A percentile compares a stretch with the other conserved stretches of the same genome.
These are phyloP conservation scores for Cuculus canorus DNA, from an alignment of 2,797 vertebrate species.

Conservation along the genomic window DNA sequence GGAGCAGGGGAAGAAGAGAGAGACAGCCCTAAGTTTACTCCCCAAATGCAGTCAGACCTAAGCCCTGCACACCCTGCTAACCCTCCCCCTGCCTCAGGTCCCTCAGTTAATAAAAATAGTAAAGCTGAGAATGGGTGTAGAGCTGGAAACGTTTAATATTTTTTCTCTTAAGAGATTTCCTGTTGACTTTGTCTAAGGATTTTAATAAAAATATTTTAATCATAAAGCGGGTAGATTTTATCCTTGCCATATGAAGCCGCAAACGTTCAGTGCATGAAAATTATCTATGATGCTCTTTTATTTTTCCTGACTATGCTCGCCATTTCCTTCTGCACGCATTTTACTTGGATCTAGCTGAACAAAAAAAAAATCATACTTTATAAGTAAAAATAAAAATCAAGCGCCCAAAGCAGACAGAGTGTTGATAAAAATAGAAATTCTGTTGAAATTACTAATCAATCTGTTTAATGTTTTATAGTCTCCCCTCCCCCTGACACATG, in stretches of 20 bases:
- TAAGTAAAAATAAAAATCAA: background rate
- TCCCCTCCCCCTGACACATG: constrained; percentile 30
- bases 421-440: constrained; percentile 38
- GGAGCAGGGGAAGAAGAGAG: background rate
- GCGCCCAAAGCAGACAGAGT: background rate
- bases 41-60: background rate
- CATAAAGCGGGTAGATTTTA: background rate
- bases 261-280: background rate
- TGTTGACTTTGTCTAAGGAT: background rate
- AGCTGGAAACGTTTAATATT: background rate
- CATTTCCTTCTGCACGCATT: background rate
- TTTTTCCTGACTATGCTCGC: background rate
- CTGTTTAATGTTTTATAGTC: constrained; percentile 31
- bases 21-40: background rate
- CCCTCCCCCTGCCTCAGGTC: background rate
- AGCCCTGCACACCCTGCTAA: background rate
- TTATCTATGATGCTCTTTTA: background rate
- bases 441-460: constrained; percentile 38
- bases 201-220: background rate
- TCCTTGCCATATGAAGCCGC: background rate
- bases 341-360: background rate
- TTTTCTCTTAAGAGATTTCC: background rate
- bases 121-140: background rate
- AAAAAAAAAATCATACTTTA: background rate
- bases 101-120: background rate